Evolutionary conservation across 37 sponge, comb jelly and placozoan species (phyloP).

Genomic region (Hormiphora californensis): DNA sequence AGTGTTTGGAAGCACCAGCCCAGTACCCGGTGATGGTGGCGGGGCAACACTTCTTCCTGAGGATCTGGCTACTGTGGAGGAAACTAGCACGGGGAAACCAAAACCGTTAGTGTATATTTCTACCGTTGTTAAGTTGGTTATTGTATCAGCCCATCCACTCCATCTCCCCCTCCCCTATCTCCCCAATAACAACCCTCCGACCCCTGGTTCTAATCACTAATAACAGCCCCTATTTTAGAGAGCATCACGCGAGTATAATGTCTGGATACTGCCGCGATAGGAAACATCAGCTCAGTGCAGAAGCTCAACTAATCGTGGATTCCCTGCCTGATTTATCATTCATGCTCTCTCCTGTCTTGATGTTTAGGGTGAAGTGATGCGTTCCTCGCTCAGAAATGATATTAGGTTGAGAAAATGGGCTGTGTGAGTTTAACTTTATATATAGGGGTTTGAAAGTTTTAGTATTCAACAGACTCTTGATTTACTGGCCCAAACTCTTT

Average conservation of each 20-base stretch:
- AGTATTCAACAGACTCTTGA: too few relatives aligned
- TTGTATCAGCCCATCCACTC: too few relatives aligned
- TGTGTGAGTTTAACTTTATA: too few relatives aligned
- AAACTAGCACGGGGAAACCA: too few relatives aligned
- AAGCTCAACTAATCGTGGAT: background rate
- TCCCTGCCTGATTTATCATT: slow-evolving; percentile 44
- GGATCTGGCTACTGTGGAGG: background rate
- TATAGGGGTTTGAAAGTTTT: too few relatives aligned
- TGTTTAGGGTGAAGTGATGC: slow-evolving; percentile 43
- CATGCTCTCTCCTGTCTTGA: slow-evolving; percentile 49
- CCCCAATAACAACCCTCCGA: background rate
- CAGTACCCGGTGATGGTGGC: too few relatives aligned
- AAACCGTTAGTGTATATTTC: too few relatives aligned
- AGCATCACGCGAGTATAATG: slow-evolving; percentile 29
- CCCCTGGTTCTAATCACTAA: background rate
- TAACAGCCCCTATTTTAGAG: background rate
- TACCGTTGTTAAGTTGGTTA: too few relatives aligned
- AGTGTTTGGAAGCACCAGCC: slow-evolving; percentile 45
- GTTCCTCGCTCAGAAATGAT: too few relatives aligned
- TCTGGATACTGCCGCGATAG: background rate
- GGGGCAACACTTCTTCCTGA: background rate
- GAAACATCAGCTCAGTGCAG: background rate
- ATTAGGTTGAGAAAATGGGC: too few relatives aligned
- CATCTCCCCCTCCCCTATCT: background rate
- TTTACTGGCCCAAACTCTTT: too few relatives aligned